Conservation (phyloP, 2,888 invertebrate genomes). For the Zygogramma bicolorata region DNA sequence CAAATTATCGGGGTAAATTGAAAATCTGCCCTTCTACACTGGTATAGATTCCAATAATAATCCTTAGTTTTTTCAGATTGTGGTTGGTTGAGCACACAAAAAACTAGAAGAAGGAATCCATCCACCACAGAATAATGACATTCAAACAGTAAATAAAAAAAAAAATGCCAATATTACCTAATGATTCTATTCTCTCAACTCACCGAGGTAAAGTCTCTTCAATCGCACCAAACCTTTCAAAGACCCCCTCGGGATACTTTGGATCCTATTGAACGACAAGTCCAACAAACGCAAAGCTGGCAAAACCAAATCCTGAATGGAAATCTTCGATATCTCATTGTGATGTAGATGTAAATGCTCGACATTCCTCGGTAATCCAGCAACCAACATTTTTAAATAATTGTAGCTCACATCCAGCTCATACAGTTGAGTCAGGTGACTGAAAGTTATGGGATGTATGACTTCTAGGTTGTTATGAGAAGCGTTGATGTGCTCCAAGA, state of each 20-base stretch:
- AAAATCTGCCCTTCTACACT: too few species aligned
- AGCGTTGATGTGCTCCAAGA: constrained; percentile 83
- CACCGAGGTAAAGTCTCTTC: constrained; percentile 77
- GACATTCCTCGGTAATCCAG: constrained; percentile 81
- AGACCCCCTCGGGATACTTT: constrained; percentile 75
- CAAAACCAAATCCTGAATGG: constrained; percentile 78
- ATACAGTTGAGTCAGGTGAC: constrained; percentile 80
- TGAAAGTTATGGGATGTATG: constrained; percentile 82
- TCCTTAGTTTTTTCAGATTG: too few species aligned
- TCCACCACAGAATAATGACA: too few species aligned
- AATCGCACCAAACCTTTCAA: constrained; percentile 77
- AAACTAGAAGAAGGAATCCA: too few species aligned
- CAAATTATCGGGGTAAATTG: too few species aligned
- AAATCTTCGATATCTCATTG: constrained; percentile 76
- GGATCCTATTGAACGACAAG: constrained; percentile 80
- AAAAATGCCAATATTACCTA: too few species aligned
- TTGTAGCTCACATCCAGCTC: constrained; percentile 84
- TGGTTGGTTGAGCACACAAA: too few species aligned
- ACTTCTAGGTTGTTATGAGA: constrained; percentile 80
- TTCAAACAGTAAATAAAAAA: too few species aligned
- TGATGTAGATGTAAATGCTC: constrained; percentile 80
- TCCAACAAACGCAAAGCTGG: constrained; percentile 81
- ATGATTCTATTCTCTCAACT: too few species aligned
- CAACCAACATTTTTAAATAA: constrained; percentile 79
- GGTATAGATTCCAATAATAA: too few species aligned